phyloP scores from a whole-genome alignment of 2,888 invertebrate genomes.

The Chelonus formosanus region DNA sequence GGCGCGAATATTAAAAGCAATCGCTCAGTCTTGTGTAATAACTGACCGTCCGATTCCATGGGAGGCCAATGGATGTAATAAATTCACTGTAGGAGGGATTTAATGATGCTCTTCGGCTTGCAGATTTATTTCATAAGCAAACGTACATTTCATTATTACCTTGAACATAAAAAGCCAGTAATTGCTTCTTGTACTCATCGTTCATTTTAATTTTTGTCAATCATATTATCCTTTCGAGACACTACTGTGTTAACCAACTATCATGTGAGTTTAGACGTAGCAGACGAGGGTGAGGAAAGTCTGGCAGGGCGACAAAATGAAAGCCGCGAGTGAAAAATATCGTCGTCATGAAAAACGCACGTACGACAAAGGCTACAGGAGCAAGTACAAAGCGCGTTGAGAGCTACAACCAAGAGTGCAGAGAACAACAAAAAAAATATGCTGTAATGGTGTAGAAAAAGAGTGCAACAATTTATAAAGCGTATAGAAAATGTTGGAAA shows the following conservation, averaged over 20 bases:
- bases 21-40: conserved; percentile 58
- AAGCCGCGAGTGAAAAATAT: conserved; percentile 41
- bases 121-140: neutral
- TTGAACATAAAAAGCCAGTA: no score
- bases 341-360: conserved; percentile 36
- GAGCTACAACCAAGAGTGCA: conserved; percentile 26
- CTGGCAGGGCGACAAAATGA: conserved; percentile 36
- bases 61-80: conserved; percentile 41
- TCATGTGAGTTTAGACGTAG: neutral
- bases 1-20: conserved; percentile 61
- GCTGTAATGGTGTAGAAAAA: conserved; percentile 25
- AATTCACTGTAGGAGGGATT: conserved; percentile 36
- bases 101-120: conserved; percentile 37
- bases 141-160: neutral
- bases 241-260: neutral
- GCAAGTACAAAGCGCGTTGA: conserved; percentile 36
- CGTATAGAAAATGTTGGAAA: conserved; percentile 24
- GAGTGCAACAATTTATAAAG: conserved; percentile 14
- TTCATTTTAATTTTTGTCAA: neutral
- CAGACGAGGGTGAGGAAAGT: conserved; percentile 17
- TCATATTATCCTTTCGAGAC: neutral
- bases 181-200: no score
- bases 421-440: conserved; percentile 34
- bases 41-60: conserved; percentile 52
- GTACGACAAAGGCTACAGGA: conserved; percentile 35